Evolutionary conservation across 1,140 invertebrate species (phyloP).

Genomic region (Bombus terrestris): DNA sequence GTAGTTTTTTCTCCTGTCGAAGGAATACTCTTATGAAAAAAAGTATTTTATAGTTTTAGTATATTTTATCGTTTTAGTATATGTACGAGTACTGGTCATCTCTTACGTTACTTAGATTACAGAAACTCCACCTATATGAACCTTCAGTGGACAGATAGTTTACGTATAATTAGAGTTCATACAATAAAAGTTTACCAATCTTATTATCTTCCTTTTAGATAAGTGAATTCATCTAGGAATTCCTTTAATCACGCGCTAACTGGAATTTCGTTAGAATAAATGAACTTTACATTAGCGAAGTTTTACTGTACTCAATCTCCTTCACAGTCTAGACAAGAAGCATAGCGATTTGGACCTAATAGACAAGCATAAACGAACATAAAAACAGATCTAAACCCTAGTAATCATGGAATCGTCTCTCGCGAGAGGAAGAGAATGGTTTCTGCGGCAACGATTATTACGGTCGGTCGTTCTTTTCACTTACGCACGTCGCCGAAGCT

Average conservation of each 20-base stretch:
- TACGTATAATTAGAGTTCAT: no score
- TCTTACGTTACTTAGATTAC: no score
- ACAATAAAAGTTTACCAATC: no score
- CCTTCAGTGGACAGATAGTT: no score
- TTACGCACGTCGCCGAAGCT: constrained; percentile 35
- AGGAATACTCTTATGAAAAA: not conserved
- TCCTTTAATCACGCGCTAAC: no score
- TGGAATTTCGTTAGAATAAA: no score
- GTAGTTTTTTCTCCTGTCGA: not conserved
- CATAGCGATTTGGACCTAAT: not conserved
- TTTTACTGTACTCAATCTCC: accelerated
- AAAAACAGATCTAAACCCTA: constrained; percentile 29
- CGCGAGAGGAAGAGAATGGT: constrained; percentile 1
- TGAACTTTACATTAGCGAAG: not conserved
- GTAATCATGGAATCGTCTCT: not conserved
- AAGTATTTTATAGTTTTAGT: not conserved
- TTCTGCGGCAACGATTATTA: constrained; percentile 42
- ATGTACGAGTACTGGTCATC: no score
- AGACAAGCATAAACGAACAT: constrained; percentile 21
- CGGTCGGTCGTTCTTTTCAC: constrained; percentile 49
- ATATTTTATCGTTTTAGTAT: no score
- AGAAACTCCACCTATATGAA: no score
- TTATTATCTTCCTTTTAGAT: no score
- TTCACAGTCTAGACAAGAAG: not conserved
- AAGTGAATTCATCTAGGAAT: no score